Evolutionary conservation across 2,888 invertebrate species (phyloP).

Genomic region (Eulithis prunata): DNA sequence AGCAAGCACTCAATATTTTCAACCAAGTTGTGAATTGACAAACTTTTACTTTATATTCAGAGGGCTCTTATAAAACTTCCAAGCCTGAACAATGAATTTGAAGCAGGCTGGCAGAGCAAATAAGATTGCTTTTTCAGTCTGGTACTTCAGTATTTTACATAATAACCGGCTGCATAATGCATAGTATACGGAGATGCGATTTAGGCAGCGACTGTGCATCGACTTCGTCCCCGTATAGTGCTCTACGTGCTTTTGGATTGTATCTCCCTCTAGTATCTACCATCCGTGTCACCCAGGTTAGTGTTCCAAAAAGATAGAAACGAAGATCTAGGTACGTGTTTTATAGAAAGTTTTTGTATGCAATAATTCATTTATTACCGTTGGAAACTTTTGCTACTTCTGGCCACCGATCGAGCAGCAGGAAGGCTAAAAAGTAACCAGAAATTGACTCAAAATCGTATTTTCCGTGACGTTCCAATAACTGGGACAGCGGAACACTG

Average conservation of each 20-base stretch:
- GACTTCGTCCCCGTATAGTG: too few relatives aligned
- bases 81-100: conserved; percentile 23
- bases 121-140: conserved; percentile 52
- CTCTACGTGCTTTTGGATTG: too few relatives aligned
- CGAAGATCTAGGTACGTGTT: too few relatives aligned
- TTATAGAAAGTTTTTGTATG: background rate
- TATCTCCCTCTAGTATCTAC: too few relatives aligned
- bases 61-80: conserved; percentile 16
- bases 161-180: conserved; percentile 68
- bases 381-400: conserved; percentile 17
- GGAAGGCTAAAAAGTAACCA: conserved; percentile 18
- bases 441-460: conserved; percentile 30
- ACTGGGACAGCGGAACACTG: conserved; percentile 26
- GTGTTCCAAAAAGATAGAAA: too few relatives aligned
- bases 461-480: conserved; percentile 25
- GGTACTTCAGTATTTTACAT: conserved; percentile 58
- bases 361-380: background rate
- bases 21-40: conserved; percentile 7
- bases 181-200: conserved; percentile 39
- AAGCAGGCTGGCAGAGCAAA: conserved; percentile 30
- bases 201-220: background rate
- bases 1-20: background rate
- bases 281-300: too few relatives aligned
- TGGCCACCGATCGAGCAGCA: conserved; percentile 13
- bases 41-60: conserved; percentile 15